phyloP scores from a whole-genome alignment of 2,113 vertebrate genomes.

The Antigone vipio region DNA sequence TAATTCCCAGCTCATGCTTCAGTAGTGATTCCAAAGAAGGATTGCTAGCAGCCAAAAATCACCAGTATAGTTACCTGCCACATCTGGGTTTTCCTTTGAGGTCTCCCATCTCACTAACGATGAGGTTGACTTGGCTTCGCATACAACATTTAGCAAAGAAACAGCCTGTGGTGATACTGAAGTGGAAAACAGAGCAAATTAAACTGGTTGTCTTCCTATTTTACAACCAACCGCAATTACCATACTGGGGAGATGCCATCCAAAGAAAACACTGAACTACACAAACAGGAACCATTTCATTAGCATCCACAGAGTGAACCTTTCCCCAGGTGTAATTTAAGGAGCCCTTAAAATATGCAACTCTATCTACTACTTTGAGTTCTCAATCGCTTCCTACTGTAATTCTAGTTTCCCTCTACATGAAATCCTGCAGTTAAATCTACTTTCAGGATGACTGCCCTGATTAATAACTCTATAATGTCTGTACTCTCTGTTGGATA shows the following conservation, averaged over 20 bases:
- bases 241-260: not conserved
- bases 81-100: not conserved
- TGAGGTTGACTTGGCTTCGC: not conserved
- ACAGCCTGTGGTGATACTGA: not conserved
- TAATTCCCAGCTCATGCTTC: not conserved
- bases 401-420: conserved; percentile 22
- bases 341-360: conserved; percentile 17
- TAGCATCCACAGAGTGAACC: not conserved
- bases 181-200: conserved; percentile 13
- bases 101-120: not conserved
- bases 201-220: not conserved
- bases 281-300: conserved; percentile 3
- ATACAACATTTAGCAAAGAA: not conserved
- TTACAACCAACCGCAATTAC: not conserved
- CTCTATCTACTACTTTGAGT: not conserved
- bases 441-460: conserved; percentile 32
- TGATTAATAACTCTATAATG: conserved; percentile 58
- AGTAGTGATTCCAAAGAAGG: not conserved
- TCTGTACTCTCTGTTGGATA: conserved; percentile 36
- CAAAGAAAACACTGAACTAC: not conserved
- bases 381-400: conserved; percentile 17
- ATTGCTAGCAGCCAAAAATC: not conserved
- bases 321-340: not conserved
- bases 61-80: not conserved
- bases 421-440: conserved; percentile 34